These are phyloP conservation scores for Cremastobaeus sp. DNA, from an alignment of 2,888 invertebrate species.

Conservation along the genomic window DNA sequence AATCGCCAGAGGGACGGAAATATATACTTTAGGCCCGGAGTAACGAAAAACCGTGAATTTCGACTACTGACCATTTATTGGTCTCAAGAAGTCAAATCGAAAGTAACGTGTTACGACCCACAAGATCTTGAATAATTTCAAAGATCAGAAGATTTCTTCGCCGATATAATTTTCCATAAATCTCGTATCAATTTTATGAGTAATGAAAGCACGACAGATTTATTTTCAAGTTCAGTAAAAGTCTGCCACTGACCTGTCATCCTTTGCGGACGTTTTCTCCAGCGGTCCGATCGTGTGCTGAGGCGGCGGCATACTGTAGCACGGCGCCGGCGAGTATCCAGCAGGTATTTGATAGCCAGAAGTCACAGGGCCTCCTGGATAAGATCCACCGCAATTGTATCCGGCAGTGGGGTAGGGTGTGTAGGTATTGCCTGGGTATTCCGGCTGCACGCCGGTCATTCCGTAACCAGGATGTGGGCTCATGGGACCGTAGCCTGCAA, in stretches of 20 bases:
- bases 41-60: too few relatives aligned
- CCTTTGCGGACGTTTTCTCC: slow-evolving; percentile 84
- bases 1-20: too few relatives aligned
- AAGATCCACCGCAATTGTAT: slow-evolving; percentile 80
- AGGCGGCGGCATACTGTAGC: slow-evolving; percentile 92
- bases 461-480: slow-evolving; percentile 93
- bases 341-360: slow-evolving; percentile 83
- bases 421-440: slow-evolving; percentile 88
- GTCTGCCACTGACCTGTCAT: slow-evolving; percentile 81
- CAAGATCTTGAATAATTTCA: too few relatives aligned
- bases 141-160: too few relatives aligned
- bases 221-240: too few relatives aligned
- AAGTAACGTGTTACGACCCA: too few relatives aligned
- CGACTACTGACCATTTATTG: too few relatives aligned
- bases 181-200: slow-evolving; percentile 47
- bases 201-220: slow-evolving; percentile 41
- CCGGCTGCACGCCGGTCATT: slow-evolving; percentile 86
- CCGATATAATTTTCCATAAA: slow-evolving; percentile 2
- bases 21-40: too few relatives aligned
- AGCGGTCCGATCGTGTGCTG: slow-evolving; percentile 80
- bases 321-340: slow-evolving; percentile 85
- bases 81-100: too few relatives aligned
- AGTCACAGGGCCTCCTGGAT: slow-evolving; percentile 80
- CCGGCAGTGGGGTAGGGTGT: slow-evolving; percentile 84
- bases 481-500: slow-evolving; percentile 87